These are phyloP conservation scores for Pseudococcus jackbeardsleyi DNA, from an alignment of 2,888 invertebrate genomes.

Conservation along the genomic window DNA sequence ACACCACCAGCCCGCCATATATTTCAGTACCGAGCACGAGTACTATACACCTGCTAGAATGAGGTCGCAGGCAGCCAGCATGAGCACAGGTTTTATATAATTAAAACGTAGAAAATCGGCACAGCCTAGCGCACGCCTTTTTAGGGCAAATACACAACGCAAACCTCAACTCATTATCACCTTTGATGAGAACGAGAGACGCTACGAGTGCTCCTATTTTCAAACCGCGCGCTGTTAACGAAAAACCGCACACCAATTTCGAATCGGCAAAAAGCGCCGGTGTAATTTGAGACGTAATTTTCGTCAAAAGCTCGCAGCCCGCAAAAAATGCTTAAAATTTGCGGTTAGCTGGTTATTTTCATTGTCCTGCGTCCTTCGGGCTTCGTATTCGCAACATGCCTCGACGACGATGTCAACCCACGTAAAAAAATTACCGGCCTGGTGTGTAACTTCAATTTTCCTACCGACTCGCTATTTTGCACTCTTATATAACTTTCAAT, in stretches of 20 bases:
- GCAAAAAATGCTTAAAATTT: neutral
- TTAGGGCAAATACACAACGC: neutral
- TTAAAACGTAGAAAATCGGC: conserved; percentile 14
- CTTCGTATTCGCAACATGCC: neutral
- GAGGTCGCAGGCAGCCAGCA: neutral
- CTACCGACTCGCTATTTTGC: neutral
- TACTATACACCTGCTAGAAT: neutral
- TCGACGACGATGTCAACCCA: neutral
- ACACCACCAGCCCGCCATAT: no score
- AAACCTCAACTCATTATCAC: conserved; percentile 40
- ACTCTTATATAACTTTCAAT: conserved; percentile 25
- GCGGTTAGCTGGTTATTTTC: neutral
- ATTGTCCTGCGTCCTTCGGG: neutral
- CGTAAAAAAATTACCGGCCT: neutral
- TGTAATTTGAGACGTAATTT: conserved; percentile 36
- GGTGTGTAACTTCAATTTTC: neutral
- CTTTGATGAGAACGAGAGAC: conserved; percentile 7
- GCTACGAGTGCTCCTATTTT: neutral
- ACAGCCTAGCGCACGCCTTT: neutral
- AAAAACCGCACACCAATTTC: conserved; percentile 13
- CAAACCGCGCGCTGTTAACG: conserved; percentile 12
- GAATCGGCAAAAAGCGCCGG: conserved; percentile 12
- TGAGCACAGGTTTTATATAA: conserved; percentile 11
- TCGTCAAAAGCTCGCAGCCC: neutral
- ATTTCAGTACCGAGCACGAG: neutral